These are phyloP conservation scores for Eudyptes chrysolophus DNA, from an alignment of 2,113 vertebrate genomes.

Conservation along the genomic window DNA sequence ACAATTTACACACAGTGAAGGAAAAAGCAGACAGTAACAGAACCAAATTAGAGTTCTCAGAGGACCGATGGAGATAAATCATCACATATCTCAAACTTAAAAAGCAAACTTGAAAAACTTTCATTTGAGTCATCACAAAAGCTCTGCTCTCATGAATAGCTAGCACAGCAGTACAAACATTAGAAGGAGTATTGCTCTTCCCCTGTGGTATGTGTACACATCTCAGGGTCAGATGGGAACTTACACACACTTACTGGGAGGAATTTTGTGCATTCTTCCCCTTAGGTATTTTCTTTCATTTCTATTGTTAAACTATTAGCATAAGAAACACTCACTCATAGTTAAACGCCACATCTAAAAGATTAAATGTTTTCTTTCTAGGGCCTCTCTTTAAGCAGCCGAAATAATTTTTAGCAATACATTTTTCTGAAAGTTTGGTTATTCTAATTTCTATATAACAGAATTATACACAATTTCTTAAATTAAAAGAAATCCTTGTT, in stretches of 20 bases:
- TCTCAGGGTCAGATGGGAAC: not conserved
- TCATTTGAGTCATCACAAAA: not conserved
- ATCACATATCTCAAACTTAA: not conserved
- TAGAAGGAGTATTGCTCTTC: not conserved
- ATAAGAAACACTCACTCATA: not conserved
- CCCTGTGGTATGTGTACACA: not conserved
- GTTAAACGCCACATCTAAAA: not conserved
- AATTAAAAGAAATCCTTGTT: not conserved
- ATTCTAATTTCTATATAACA: not conserved
- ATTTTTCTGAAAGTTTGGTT: not conserved
- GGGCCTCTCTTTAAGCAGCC: not conserved
- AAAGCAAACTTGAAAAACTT: not conserved
- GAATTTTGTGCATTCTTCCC: constrained; percentile 10
- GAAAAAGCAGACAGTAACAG: not conserved
- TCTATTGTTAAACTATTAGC: not conserved
- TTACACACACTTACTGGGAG: not conserved
- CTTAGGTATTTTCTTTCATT: constrained; percentile 8
- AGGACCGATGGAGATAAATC: not conserved
- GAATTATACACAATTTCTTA: not conserved
- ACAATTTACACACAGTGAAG: not conserved
- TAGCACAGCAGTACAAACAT: not conserved
- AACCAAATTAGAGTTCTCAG: not conserved
- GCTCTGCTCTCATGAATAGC: not conserved
- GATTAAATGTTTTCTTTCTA: not conserved
- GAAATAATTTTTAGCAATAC: not conserved